Evolutionary conservation across 2,113 vertebrate species (phyloP).

Genomic region (Marmota flaviventris): DNA sequence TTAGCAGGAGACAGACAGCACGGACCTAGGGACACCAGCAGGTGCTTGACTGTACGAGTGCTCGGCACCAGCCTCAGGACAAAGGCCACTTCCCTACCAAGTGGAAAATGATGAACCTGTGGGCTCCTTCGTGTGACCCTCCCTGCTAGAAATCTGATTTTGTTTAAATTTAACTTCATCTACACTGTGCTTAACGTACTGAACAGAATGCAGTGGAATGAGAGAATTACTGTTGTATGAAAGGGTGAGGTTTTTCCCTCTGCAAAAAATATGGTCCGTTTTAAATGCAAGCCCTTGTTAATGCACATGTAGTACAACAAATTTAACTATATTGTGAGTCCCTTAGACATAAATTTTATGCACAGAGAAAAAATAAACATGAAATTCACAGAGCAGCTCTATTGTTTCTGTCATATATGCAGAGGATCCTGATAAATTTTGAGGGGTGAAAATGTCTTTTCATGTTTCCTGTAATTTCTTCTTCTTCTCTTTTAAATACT

Average conservation of each 20-base stretch:
- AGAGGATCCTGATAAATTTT: neutral
- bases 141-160: neutral
- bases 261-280: neutral
- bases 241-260: neutral
- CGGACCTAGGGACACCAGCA: neutral
- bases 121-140: neutral
- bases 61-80: neutral
- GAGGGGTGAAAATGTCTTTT: neutral
- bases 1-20: neutral
- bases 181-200: neutral
- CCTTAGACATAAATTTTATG: neutral
- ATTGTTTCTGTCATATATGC: neutral
- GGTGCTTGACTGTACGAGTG: neutral
- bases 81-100: neutral
- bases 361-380: neutral
- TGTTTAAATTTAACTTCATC: neutral
- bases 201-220: neutral
- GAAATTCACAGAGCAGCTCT: neutral
- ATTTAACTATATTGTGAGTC: conserved; percentile 10
- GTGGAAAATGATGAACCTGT: neutral
- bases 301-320: neutral
- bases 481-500: neutral
- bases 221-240: neutral
- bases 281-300: neutral
- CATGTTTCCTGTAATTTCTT: neutral